Evolutionary conservation across 2,888 invertebrate genomes (phyloP), one percentile per base, ranked within the genome.

Genomic region (Megastigmus dorsalis): DNA sequence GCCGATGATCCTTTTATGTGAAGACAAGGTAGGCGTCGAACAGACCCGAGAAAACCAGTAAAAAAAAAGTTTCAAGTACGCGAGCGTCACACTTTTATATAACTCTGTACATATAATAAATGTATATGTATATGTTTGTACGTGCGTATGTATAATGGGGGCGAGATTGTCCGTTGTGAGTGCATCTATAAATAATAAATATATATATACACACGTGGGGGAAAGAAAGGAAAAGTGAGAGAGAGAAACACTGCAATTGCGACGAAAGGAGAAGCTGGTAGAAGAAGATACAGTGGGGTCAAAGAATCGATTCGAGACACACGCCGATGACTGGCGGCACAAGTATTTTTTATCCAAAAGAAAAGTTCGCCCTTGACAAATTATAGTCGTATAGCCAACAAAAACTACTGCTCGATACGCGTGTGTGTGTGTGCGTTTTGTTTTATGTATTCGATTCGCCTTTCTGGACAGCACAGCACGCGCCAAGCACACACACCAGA

Each of bases 271-370:
- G n/a, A n/a, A n/a, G n/a, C n/a, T n/a, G n/a, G n/a, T 13, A n/a
- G 50, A 18, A 13, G 18, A 50, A 66, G 15, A 63, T 4, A 59
- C 33, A 41, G 15, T 41, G 41, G 36, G 38, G 77, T 80, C 81
- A 81, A n/a, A n/a, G n/a, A n/a, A n/a, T n/a, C n/a, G n/a, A 80
- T 80, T 81, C 78, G 74, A 80, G n/a, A n/a, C n/a, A n/a, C n/a
- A n/a, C n/a, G n/a, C 80, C 76, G 77, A 79, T 79, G 83, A 84
- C 80, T 80, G 81, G 82, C 36, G 33, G 48, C 60, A 78, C 36
- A 78, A 71, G 79, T 83, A 84, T 82, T 82, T 74, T 82, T 80
- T 81, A 80, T 81, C 80, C 78, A 76, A 81, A 76, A 77, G 77
- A 43, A 43, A 59, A 45, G n/a, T 65, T 63, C n/a, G 38, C 30